phyloP scores from a whole-genome alignment of 2,797 vertebrate species.

The Mallotus villosus region DNA sequence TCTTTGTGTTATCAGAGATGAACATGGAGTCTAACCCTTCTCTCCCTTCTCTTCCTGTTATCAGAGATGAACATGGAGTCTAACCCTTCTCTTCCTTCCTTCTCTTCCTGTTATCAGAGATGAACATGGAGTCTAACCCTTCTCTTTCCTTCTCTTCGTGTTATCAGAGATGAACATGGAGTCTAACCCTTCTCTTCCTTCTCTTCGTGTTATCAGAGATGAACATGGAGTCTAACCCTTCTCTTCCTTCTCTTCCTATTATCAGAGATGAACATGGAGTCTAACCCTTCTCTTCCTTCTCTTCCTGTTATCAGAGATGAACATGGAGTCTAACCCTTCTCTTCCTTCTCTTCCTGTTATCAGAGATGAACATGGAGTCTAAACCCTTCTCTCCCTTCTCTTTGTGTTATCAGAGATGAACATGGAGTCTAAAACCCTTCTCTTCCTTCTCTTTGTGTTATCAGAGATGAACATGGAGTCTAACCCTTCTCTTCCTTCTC shows the following conservation, averaged over 20 bases:
- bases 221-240: conserved; percentile 95
- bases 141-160: conserved; percentile 56
- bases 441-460: conserved; percentile 13
- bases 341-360: conserved; percentile 15
- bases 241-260: conserved; percentile 43
- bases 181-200: conserved; percentile 83
- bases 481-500: conserved; percentile 78
- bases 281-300: conserved; percentile 80
- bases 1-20: conserved; percentile 70
- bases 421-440: conserved; percentile 91
- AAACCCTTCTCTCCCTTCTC: conserved; percentile 73
- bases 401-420: conserved; percentile 78
- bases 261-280: conserved; percentile 92
- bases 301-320: conserved; percentile 75
- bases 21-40: conserved; percentile 97
- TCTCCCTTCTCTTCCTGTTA: conserved; percentile 13
- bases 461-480: conserved; percentile 94
- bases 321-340: conserved; percentile 95
- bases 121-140: conserved; percentile 95
- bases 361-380: conserved; percentile 94
- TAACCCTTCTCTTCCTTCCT: conserved; percentile 79
- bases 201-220: conserved; percentile 70
- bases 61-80: conserved; percentile 94
- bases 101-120: conserved; percentile 64
- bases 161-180: conserved; percentile 90